Conservation (phyloP, 2,113 vertebrate genomes). For the Chrysochloris asiatica region DNA sequence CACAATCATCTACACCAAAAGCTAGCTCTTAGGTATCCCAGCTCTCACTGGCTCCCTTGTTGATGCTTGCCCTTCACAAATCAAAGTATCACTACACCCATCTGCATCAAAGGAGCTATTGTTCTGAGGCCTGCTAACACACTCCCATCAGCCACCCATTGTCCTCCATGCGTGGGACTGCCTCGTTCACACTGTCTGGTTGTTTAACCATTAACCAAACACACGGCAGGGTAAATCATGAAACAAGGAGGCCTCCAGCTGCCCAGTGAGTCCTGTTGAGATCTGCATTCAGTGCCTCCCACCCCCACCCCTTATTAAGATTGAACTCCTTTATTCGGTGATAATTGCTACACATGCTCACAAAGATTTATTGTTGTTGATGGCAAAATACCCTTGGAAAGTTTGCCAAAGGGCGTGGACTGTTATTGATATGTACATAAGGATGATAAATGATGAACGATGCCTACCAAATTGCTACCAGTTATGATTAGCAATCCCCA, state of each 20-base stretch:
- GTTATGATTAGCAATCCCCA: conserved; percentile 58
- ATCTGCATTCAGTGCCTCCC: background rate
- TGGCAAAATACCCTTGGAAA: conserved; percentile 17
- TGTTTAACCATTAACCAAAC: conserved; percentile 64
- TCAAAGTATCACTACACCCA: conserved; percentile 81
- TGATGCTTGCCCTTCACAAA: conserved; percentile 83
- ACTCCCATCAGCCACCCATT: conserved; percentile 33
- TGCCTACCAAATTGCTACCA: conserved; percentile 60
- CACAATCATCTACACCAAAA: conserved; percentile 79
- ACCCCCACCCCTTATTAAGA: conserved; percentile 41
- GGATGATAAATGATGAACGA: conserved; percentile 50
- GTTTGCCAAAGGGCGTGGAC: conserved; percentile 53
- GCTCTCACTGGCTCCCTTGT: conserved; percentile 76
- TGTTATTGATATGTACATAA: conserved; percentile 44
- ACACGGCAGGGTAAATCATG: conserved; percentile 60
- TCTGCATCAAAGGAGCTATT: conserved; percentile 74
- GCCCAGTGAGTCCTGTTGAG: background rate
- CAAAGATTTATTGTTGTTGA: conserved; percentile 68
- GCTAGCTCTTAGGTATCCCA: conserved; percentile 81
- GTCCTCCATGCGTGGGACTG: conserved; percentile 73
- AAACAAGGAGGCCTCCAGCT: conserved; percentile 44
- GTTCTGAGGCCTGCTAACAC: conserved; percentile 59
- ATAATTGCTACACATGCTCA: conserved; percentile 72
- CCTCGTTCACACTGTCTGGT: background rate
- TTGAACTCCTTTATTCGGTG: conserved; percentile 68